Base-by-base conservation (phyloP, 2,113 vertebrate genomes). In the Ochotona princeps region DNA sequence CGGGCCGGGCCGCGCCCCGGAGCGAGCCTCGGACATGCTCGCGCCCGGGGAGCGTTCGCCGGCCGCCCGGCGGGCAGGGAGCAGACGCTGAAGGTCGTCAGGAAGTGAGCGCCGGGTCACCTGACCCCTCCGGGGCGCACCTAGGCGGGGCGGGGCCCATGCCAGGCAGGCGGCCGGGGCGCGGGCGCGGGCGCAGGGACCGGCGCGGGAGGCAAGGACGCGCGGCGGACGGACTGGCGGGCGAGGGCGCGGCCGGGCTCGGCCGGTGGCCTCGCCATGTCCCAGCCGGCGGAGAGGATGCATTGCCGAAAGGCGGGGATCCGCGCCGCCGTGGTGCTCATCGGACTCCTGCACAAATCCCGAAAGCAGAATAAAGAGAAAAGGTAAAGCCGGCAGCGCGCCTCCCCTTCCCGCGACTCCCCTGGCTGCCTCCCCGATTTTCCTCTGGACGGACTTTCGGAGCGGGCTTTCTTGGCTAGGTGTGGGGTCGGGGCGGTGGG, bases 281-380 rank as follows among this genome's bases (percentile, higher is more conserved):
- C 99, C 94, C 98, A 99, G 87, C 96, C 98, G 20, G 96, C 98
- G 26, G 96, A 90, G 70, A 98, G 98, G 92, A 97, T 98, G 95
- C 98, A 98, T 92, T 98, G 98, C 92, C 99, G 99, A 90, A 99
- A 99, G 96, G 99, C 99, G 13, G 99, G 99, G 78, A 98, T 99
- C 67, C 99, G 99, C 83, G 99, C 99, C 0, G 99, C 99, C 0
- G 99, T 99, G 95, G 99, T 99, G 91, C 98, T 99, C 69, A 99
- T 99, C 63, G 99, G 99, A 98, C 98, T 99, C 87, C 98, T 99
- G 96, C 99, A 99, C 98, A 99, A 98, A 97, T 99, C 99, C 87
- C 98, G 99, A 86, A 98, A 97, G 93, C 99, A 99, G 97, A 99
- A 98, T 97, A 97, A 97, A 95, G 98, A 98, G 94, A 97, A 97